Evolutionary conservation across 53 echinoderm and acorn worm genomes (phyloP).

Genomic region (Crossaster papposus): DNA sequence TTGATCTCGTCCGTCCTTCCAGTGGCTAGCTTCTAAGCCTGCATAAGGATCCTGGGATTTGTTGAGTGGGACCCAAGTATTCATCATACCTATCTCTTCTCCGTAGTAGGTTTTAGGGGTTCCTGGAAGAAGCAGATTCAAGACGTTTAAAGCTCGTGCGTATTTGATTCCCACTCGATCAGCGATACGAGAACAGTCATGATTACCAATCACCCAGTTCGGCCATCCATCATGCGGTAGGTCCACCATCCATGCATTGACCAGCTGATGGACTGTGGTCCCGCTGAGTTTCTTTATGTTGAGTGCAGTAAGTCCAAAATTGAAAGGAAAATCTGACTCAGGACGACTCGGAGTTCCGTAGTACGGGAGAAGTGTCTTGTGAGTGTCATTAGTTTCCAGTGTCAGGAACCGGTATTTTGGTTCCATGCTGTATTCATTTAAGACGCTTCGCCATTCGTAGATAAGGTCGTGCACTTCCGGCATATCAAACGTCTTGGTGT

Average conservation of each 20-base stretch:
- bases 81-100: slow-evolving; percentile 89
- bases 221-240: slow-evolving; percentile 79
- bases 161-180: slow-evolving; percentile 68
- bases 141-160: slow-evolving; percentile 69
- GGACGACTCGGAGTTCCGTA: slow-evolving; percentile 77
- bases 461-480: slow-evolving; percentile 74
- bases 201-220: slow-evolving; percentile 94
- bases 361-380: slow-evolving; percentile 64
- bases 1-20: slow-evolving; percentile 80
- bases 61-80: slow-evolving; percentile 67
- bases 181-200: slow-evolving; percentile 72
- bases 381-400: slow-evolving; percentile 73
- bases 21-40: slow-evolving; percentile 76
- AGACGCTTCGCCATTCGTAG: slow-evolving; percentile 63
- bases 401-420: slow-evolving; percentile 73
- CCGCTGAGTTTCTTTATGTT: slow-evolving; percentile 67
- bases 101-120: slow-evolving; percentile 95
- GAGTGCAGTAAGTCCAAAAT: slow-evolving; percentile 76
- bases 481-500: slow-evolving; percentile 71
- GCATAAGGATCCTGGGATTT: slow-evolving; percentile 81
- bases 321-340: slow-evolving; percentile 85
- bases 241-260: slow-evolving; percentile 61
- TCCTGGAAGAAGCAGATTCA: slow-evolving; percentile 84
- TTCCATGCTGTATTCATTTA: slow-evolving; percentile 32
- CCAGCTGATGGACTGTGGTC: slow-evolving; percentile 48